Conservation (phyloP, 2,797 vertebrate genomes). For the Phrynocephalus forsythii region DNA sequence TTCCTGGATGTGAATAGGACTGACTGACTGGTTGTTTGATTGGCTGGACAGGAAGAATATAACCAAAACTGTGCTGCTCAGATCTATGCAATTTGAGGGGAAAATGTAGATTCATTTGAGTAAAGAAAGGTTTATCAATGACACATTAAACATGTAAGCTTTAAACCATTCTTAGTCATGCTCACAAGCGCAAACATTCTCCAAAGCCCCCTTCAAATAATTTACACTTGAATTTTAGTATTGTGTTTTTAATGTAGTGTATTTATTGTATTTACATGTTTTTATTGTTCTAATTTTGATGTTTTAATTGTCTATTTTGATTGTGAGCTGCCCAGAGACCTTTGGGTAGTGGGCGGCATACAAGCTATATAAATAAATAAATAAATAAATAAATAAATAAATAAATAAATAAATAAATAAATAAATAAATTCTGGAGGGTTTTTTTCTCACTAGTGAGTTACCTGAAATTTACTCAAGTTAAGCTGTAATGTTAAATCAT, state of each 20-base stretch:
- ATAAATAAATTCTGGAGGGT: too few relatives aligned
- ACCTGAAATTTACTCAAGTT: slow-evolving; percentile 4
- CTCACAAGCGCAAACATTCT: slow-evolving; percentile 2
- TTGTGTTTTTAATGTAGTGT: slow-evolving; percentile 15
- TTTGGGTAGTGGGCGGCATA: too few relatives aligned
- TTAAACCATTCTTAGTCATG: slow-evolving; percentile 46
- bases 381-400: too few relatives aligned
- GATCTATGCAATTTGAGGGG: background rate
- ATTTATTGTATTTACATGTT: too few relatives aligned
- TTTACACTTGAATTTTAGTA: slow-evolving; percentile 10
- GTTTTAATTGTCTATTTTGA: too few relatives aligned
- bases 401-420: too few relatives aligned
- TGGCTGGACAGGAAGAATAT: background rate
- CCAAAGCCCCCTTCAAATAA: background rate
- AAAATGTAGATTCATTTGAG: slow-evolving; percentile 37
- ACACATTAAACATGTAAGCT: slow-evolving; percentile 24
- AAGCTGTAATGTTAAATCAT: background rate
- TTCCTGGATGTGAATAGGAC: too few relatives aligned
- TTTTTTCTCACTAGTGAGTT: background rate
- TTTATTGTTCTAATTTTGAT: too few relatives aligned
- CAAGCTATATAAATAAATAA: too few relatives aligned
- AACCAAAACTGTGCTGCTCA: background rate
- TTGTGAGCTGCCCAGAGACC: too few relatives aligned
- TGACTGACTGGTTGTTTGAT: too few relatives aligned
- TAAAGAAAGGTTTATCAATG: slow-evolving; percentile 60